These are phyloP conservation scores for Urosaurus nigricauda DNA, from an alignment of 2,797 vertebrate species.

Conservation along the genomic window DNA sequence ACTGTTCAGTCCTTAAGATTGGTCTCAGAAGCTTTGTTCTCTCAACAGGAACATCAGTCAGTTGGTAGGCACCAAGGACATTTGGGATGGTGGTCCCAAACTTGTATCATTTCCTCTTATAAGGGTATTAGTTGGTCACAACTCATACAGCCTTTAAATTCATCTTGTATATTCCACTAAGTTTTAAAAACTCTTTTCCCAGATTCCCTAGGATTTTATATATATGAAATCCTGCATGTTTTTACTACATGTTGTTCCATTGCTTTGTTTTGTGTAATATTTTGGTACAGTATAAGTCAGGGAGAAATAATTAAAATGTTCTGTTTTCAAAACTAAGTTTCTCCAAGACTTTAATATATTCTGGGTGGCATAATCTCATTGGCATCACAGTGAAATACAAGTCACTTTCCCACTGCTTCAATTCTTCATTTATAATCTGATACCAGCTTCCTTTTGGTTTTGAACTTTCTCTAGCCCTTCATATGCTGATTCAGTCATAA, in stretches of 20 bases:
- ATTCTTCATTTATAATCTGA: not conserved
- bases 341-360: not conserved
- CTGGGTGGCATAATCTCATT: not conserved
- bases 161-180: not conserved
- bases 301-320: not conserved
- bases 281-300: not conserved
- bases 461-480: not conserved
- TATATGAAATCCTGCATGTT: not conserved
- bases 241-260: not conserved
- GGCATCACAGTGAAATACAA: not conserved
- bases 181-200: not conserved
- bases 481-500: not conserved
- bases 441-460: not conserved
- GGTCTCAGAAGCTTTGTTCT: not conserved
- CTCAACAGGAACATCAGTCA: not conserved
- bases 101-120: not conserved
- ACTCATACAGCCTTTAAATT: not conserved
- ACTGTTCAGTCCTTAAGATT: not conserved
- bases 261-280: not conserved
- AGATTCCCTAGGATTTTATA: not conserved
- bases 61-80: not conserved
- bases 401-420: too few species aligned
- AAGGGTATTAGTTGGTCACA: not conserved
- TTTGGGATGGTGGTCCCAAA: not conserved
- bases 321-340: conserved; percentile 6